These are phyloP conservation scores for Synanthedon andrenaeformis DNA, from an alignment of 2,888 invertebrate species.

Conservation along the genomic window DNA sequence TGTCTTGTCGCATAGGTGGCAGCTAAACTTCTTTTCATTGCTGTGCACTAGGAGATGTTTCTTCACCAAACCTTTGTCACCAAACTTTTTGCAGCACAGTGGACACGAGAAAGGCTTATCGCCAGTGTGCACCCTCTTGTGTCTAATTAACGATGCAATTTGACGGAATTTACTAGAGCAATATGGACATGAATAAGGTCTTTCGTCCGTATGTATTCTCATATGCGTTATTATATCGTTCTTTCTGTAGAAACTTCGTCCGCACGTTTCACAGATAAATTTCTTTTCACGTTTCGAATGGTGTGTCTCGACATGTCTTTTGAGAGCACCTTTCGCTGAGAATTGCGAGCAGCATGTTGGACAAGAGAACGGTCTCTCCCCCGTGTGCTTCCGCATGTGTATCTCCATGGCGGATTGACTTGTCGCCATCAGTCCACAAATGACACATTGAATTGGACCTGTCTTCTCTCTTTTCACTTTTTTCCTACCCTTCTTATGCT, in stretches of 20 bases:
- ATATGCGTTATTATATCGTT: conserved; percentile 51
- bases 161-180: conserved; percentile 47
- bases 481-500: conserved; percentile 15
- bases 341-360: conserved; percentile 34
- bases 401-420: conserved; percentile 44
- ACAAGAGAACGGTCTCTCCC: conserved; percentile 50
- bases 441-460: conserved; percentile 38
- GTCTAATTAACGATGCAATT: conserved; percentile 48
- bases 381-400: conserved; percentile 54
- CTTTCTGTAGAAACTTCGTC: conserved; percentile 48
- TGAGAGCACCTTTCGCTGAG: conserved; percentile 39
- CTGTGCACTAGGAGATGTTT: conserved; percentile 52
- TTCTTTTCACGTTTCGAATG: conserved; percentile 40
- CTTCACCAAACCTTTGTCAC: conserved; percentile 36
- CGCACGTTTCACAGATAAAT: conserved; percentile 56
- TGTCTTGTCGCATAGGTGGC: conserved; percentile 63
- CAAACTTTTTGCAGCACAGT: conserved; percentile 46
- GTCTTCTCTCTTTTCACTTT: conserved; percentile 21
- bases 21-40: conserved; percentile 64
- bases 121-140: conserved; percentile 52
- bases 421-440: conserved; percentile 36
- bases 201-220: conserved; percentile 49
- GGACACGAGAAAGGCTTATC: conserved; percentile 50
- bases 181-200: conserved; percentile 43
- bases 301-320: conserved; percentile 37